A percentile compares a stretch with the other conserved stretches of the same genome.
Evolutionary conservation across 1,140 invertebrate genomes (phyloP).

Genomic region (Paracyclopina nana): DNA sequence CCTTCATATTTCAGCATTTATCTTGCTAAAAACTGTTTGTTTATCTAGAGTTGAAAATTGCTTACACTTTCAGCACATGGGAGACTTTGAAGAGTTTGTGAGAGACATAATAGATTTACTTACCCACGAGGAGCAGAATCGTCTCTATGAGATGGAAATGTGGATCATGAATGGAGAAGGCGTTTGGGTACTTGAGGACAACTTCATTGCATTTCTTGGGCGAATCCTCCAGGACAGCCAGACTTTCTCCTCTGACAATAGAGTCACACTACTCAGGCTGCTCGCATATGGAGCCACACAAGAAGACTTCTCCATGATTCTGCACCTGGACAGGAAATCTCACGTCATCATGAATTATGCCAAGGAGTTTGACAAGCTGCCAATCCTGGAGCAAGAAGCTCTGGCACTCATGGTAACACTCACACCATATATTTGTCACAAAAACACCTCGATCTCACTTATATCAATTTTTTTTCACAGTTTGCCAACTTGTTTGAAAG

Average conservation of each 20-base stretch:
- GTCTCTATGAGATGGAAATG: conserved; percentile 15
- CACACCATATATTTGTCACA: background rate
- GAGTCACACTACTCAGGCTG: conserved; percentile 22
- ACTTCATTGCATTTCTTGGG: conserved; percentile 10
- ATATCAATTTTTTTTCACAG: conserved; percentile 28
- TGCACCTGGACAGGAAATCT: conserved; percentile 70
- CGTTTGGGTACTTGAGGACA: conserved; percentile 11
- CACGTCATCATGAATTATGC: conserved; percentile 71
- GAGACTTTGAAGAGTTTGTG: conserved; percentile 15
- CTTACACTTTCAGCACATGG: conserved; percentile 9
- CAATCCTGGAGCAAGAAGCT: conserved; percentile 49
- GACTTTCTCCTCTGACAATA: conserved; percentile 20
- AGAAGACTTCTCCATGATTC: conserved; percentile 66
- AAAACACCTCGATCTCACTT: background rate
- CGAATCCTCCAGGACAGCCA: conserved; percentile 14
- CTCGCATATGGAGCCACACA: conserved; percentile 44
- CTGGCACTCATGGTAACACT: conserved; percentile 50
- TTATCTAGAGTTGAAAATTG: too few species aligned
- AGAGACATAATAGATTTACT: conserved; percentile 7
- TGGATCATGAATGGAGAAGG: conserved; percentile 15
- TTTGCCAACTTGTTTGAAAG: conserved; percentile 78
- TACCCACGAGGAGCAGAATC: conserved; percentile 8
- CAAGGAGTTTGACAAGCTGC: conserved; percentile 52
- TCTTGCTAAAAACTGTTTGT: too few species aligned
- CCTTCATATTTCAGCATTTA: too few species aligned